Evolutionary conservation across 2,113 vertebrate genomes (phyloP), one percentile per base, ranked within the genome.

Genomic region (Corydoras maculifer): DNA sequence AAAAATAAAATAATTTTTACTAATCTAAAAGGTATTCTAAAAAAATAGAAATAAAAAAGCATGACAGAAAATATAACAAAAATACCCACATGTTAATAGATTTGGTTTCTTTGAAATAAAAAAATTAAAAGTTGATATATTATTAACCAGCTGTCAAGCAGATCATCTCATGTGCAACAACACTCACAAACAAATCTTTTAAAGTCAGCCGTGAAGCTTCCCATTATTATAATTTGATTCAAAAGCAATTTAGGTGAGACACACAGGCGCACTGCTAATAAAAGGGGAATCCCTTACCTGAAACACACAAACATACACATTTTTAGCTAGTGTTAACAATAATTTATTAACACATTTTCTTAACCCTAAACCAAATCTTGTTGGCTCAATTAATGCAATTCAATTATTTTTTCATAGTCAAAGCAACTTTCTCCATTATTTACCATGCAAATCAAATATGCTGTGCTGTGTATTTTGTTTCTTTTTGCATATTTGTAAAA

Each of bases 181-280:
- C 25, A 53, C 54, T 30, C 50, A 25, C 50, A 53, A 43, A 48
- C 51, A 68, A 58, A 59, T 43, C 7, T 43, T 43, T 43, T 43
- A 62, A 32, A 11, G 43, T 62, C 51, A 15, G 51, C 68, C 72
- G 57, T 43, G 65, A 69, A 74, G 58, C 15, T 73, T 62, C 69
- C 61, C 65, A 69, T 78, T 78, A 78, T 57, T 62, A 31, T 75
- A 78, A 75, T 78, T 58, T 71, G 69, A 73, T 78, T 73, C 65
- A 61, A 30, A 61, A 72, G 69, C 70, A 78, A 72, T 54, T 35
- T 72, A 67, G 48, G 51, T 67, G 18, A 15, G 58, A 13, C 55
- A 67, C 15, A 15, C 61, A 60, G 62, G 14, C 61, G 59, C 51
- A 43, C 54, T 67, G 49, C 5, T 35, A 10, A 66, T 59, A 60